These are phyloP conservation scores for Cecropterus lyciades DNA, from an alignment of 1,140 invertebrate species.

Conservation along the genomic window DNA sequence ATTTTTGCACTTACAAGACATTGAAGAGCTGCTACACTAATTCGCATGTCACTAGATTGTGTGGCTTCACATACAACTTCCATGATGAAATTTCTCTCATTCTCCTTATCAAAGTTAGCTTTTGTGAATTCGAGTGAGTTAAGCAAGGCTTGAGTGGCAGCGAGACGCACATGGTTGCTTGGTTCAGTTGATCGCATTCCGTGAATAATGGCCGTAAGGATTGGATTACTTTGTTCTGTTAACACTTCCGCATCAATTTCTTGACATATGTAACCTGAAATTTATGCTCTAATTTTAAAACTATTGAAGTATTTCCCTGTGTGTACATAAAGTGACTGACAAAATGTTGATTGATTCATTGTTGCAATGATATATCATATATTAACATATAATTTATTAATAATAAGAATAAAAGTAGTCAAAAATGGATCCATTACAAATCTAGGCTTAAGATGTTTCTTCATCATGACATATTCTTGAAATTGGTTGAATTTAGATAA, in stretches of 20 bases:
- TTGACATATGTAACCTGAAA: constrained; percentile 89
- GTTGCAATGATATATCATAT: too few species aligned
- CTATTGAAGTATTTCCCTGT: too few species aligned
- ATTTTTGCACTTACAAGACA: constrained; percentile 91
- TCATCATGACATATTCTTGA: too few species aligned
- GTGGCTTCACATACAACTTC: constrained; percentile 98
- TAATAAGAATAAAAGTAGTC: too few species aligned
- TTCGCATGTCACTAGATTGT: constrained; percentile 93
- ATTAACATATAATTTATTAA: too few species aligned
- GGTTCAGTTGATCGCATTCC: constrained; percentile 95
- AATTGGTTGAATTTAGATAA: too few species aligned
- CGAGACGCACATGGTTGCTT: constrained; percentile 94
- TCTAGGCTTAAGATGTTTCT: too few species aligned
- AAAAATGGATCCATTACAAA: too few species aligned
- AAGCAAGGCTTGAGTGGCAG: constrained; percentile 98
- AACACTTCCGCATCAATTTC: constrained; percentile 96
- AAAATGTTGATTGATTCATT: too few species aligned
- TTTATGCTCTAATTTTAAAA: neutral
- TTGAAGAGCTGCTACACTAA: constrained; percentile 97
- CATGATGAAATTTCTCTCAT: constrained; percentile 99
- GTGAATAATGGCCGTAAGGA: constrained; percentile 99
- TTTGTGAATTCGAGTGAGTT: constrained; percentile 99
- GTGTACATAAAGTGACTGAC: too few species aligned
- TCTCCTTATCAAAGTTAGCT: constrained; percentile 98
- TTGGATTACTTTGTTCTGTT: constrained; percentile 96